phyloP scores from a whole-genome alignment of 2,888 invertebrate species.

The Lycaena phlaeas region DNA sequence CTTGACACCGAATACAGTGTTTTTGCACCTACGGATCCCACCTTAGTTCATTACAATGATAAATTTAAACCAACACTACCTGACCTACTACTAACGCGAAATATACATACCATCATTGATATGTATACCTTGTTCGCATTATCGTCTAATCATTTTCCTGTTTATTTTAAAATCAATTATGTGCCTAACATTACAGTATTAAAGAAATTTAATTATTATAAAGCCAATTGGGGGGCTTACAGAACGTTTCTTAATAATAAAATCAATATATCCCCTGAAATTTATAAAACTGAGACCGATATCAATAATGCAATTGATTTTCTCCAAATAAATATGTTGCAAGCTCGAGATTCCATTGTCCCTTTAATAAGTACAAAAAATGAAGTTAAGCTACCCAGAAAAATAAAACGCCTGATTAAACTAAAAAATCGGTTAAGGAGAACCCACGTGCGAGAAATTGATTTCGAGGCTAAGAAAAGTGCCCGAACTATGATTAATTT shows the following conservation, averaged over 20 bases:
- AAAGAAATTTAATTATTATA: background rate
- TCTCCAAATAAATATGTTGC: background rate
- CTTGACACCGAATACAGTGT: too few relatives aligned
- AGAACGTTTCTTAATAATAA: background rate
- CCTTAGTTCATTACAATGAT: constrained; percentile 7
- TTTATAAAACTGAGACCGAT: too few relatives aligned
- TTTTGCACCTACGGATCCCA: too few relatives aligned
- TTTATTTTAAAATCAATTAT: constrained; percentile 1
- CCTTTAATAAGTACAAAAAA: background rate
- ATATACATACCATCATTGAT: background rate
- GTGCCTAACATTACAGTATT: too few relatives aligned
- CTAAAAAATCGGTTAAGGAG: background rate
- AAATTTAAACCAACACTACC: constrained; percentile 2
- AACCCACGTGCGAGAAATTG: background rate
- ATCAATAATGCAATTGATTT: too few relatives aligned
- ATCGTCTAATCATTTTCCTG: constrained; percentile 20
- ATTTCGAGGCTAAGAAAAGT: background rate
- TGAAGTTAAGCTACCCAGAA: background rate
- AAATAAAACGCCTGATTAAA: background rate
- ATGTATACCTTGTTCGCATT: background rate
- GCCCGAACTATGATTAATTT: background rate
- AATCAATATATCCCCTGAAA: background rate
- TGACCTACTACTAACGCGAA: constrained; percentile 3
- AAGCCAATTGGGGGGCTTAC: background rate
- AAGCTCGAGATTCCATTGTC: background rate